Conservation (phyloP, 1,140 invertebrate genomes). For the Heliconius congener region DNA sequence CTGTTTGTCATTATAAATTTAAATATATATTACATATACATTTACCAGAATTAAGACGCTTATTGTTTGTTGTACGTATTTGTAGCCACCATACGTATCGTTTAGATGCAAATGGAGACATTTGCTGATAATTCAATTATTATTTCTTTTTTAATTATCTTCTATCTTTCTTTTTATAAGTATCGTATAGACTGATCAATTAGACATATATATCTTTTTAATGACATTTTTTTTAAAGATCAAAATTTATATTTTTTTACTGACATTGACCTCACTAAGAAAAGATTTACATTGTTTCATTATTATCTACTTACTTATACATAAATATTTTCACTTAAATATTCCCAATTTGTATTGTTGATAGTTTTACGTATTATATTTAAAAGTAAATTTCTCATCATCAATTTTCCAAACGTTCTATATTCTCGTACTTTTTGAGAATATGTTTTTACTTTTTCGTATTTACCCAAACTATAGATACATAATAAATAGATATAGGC, state of each 20-base stretch:
- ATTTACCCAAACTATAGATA: neutral
- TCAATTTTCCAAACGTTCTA: no score
- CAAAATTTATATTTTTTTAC: no score
- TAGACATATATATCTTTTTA: neutral
- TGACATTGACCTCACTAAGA: no score
- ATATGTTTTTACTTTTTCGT: no score
- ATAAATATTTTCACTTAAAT: no score
- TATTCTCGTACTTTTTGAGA: neutral
- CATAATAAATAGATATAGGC: neutral
- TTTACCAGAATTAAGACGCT: neutral
- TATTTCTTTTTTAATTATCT: neutral
- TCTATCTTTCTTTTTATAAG: neutral
- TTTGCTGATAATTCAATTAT: neutral
- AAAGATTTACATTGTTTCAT: no score
- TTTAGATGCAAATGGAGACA: neutral
- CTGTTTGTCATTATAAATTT: neutral
- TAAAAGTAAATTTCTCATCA: no score
- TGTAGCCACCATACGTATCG: neutral
- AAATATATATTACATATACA: neutral
- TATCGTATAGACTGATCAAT: neutral
- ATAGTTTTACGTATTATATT: no score
- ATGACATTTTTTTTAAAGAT: neutral
- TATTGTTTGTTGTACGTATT: neutral
- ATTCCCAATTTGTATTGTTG: no score
- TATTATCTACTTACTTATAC: no score